Evolutionary conservation across 2,888 invertebrate genomes (phyloP).

Genomic region (Petrolisthes cinctipes): DNA sequence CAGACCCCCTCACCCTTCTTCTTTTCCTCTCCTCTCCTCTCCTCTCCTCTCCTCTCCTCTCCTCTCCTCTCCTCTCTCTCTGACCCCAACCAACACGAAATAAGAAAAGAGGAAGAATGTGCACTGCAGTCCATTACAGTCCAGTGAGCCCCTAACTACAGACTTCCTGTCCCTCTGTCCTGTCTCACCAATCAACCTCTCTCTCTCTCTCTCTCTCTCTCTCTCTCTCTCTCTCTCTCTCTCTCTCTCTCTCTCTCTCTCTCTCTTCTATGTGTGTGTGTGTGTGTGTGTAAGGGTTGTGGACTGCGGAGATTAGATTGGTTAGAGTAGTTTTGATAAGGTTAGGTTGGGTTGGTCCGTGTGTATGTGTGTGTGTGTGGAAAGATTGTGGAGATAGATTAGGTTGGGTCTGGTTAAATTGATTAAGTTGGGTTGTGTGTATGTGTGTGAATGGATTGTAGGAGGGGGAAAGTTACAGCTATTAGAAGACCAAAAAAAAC

Average conservation of each 20-base stretch:
- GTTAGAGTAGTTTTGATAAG: not conserved
- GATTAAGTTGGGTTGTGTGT: not conserved
- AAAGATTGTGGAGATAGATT: not conserved
- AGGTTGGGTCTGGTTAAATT: no score
- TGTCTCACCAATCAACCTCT: not conserved
- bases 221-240: slow-evolving; percentile 2
- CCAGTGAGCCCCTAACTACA: not conserved
- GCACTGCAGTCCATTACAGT: no score
- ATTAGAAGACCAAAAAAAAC: not conserved
- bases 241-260: no score
- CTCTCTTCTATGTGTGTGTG: not conserved
- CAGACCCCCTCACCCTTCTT: not conserved
- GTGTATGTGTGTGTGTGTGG: not conserved
- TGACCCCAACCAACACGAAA: no score
- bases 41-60: slow-evolving; percentile 5
- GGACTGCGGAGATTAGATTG: not conserved
- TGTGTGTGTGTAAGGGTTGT: not conserved
- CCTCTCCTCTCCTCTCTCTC: not conserved
- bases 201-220: not conserved
- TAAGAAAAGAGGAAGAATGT: no score
- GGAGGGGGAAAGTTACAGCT: not conserved
- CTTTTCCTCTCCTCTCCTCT: not conserved
- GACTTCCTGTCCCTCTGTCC: not conserved
- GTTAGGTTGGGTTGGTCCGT: not conserved
- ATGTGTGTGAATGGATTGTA: not conserved